phyloP scores from a whole-genome alignment of 2,888 invertebrate genomes.

The Papilio elwesi region DNA sequence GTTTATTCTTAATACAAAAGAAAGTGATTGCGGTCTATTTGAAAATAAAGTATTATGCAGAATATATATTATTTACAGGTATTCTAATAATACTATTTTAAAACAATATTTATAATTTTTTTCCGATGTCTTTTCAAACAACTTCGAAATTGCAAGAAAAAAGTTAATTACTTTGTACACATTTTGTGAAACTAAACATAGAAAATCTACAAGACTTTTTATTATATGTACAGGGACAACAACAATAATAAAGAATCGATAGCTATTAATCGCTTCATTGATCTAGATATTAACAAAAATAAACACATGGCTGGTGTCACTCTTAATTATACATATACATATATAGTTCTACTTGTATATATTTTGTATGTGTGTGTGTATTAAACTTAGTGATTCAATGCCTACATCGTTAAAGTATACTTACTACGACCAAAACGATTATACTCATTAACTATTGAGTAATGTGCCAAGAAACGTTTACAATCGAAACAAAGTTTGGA shows the following conservation, averaged over 20 bases:
- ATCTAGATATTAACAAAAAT: slow-evolving; percentile 63
- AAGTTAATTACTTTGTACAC: slow-evolving; percentile 80
- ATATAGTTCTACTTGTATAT: slow-evolving; percentile 29
- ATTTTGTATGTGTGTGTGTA: slow-evolving; percentile 4
- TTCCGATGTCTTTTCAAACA: slow-evolving; percentile 62
- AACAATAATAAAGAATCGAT: slow-evolving; percentile 72
- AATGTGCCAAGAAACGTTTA: slow-evolving; percentile 37
- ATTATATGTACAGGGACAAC: slow-evolving; percentile 76
- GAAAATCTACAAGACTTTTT: slow-evolving; percentile 80
- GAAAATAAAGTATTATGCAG: slow-evolving; percentile 66
- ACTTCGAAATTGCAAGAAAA: slow-evolving; percentile 68
- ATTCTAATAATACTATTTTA: slow-evolving; percentile 82
- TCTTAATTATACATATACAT: slow-evolving; percentile 30
- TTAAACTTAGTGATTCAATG: slow-evolving; percentile 41
- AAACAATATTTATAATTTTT: slow-evolving; percentile 80
- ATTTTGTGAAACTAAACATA: slow-evolving; percentile 76
- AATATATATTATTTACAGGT: slow-evolving; percentile 78
- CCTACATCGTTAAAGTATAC: slow-evolving; percentile 55
- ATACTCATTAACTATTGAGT: slow-evolving; percentile 40
- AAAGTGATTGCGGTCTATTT: slow-evolving; percentile 52
- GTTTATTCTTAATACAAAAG: slow-evolving; percentile 27
- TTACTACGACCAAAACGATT: slow-evolving; percentile 59
- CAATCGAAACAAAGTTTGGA: slow-evolving; percentile 54
- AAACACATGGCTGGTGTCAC: slow-evolving; percentile 47
- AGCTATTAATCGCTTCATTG: slow-evolving; percentile 56